These are phyloP conservation scores for Tipula vernalis DNA, from an alignment of 2,888 invertebrate species.

Conservation along the genomic window DNA sequence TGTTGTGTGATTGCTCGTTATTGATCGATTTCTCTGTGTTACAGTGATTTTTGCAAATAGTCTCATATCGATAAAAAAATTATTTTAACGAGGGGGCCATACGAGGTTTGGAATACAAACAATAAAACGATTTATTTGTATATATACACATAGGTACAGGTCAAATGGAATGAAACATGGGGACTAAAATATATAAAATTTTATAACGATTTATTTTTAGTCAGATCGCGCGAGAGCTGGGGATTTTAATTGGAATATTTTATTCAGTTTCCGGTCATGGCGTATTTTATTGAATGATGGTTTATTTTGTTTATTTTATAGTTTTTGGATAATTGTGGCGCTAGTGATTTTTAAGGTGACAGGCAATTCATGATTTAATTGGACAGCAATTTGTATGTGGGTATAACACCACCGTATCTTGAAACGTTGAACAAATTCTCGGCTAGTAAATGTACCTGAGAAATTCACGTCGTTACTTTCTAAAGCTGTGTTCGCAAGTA, in stretches of 20 bases:
- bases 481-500: too few relatives aligned
- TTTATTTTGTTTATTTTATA: too few relatives aligned
- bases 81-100: background rate
- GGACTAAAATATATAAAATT: background rate
- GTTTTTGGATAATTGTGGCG: too few relatives aligned
- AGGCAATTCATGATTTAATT: too few relatives aligned
- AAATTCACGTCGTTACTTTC: too few relatives aligned
- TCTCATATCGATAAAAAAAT: background rate
- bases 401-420: too few relatives aligned
- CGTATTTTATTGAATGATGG: background rate
- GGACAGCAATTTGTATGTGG: too few relatives aligned
- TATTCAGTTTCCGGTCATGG: background rate
- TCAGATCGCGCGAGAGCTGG: background rate
- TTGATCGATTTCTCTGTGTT: background rate
- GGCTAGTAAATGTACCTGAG: too few relatives aligned
- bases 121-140: background rate
- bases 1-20: background rate
- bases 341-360: too few relatives aligned
- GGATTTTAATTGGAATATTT: background rate
- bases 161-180: background rate
- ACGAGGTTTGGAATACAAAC: background rate
- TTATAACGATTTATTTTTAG: too few relatives aligned
- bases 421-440: too few relatives aligned
- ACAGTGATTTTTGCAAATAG: background rate
- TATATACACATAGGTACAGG: background rate